phyloP scores from a whole-genome alignment of 2,888 invertebrate genomes.

The Nezara viridula region DNA sequence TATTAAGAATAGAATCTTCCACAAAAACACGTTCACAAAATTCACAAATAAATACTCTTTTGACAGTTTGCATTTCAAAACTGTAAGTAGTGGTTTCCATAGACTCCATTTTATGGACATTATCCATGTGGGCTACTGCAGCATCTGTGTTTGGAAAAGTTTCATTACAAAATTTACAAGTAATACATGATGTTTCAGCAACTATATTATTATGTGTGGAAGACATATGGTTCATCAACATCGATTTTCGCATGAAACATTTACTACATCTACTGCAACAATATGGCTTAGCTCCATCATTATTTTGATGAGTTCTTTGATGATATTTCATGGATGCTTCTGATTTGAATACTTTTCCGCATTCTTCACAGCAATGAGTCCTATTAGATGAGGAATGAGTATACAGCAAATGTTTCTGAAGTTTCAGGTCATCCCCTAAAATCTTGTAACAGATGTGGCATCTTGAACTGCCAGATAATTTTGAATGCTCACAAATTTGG shows the following conservation, averaged over 20 bases:
- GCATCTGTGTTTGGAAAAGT: constrained; percentile 65
- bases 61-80: constrained; percentile 65
- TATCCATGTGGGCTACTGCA: constrained; percentile 65
- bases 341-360: constrained; percentile 65
- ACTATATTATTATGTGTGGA: constrained; percentile 63
- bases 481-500: not conserved
- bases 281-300: constrained; percentile 64
- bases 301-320: constrained; percentile 63
- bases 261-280: constrained; percentile 67
- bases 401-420: constrained; percentile 64
- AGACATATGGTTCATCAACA: constrained; percentile 66
- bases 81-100: constrained; percentile 64
- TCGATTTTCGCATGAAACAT: constrained; percentile 66
- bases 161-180: constrained; percentile 66
- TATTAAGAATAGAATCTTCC: constrained; percentile 65
- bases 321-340: constrained; percentile 64
- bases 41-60: constrained; percentile 66
- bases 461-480: constrained; percentile 4
- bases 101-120: constrained; percentile 63
- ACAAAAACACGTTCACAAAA: constrained; percentile 66
- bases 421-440: constrained; percentile 65
- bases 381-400: constrained; percentile 63
- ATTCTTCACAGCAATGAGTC: constrained; percentile 65
- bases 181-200: constrained; percentile 65
- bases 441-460: constrained; percentile 65